Evolutionary conservation across 2,113 vertebrate species (phyloP).

Genomic region (Amazona guildingii): DNA sequence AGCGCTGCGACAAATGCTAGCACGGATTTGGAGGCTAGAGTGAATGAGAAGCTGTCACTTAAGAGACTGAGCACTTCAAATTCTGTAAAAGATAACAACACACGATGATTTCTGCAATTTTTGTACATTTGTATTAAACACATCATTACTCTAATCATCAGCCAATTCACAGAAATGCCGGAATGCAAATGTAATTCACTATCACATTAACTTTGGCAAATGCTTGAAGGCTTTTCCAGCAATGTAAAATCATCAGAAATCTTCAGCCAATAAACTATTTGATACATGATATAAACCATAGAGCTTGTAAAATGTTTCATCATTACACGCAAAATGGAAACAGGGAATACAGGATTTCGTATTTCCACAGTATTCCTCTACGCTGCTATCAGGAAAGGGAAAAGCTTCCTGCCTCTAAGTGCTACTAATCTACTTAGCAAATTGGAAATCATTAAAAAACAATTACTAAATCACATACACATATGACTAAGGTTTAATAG

Average conservation of each 20-base stretch:
- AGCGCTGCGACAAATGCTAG: conserved; percentile 10
- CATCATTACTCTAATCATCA: background rate
- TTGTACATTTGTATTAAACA: background rate
- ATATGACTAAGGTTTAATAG: background rate
- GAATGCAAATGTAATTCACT: conserved; percentile 17
- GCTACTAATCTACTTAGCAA: background rate
- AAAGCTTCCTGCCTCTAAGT: background rate
- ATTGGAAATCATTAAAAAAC: background rate
- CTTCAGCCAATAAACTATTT: background rate
- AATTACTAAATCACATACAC: background rate
- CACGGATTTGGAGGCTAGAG: conserved; percentile 22
- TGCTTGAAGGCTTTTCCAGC: background rate
- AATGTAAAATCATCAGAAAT: background rate
- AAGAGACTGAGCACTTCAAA: conserved; percentile 24
- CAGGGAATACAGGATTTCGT: background rate
- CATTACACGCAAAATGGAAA: conserved; percentile 2
- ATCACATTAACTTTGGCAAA: background rate
- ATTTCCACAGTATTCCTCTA: background rate
- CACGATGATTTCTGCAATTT: background rate
- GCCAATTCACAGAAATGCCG: conserved; percentile 16
- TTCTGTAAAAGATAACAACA: conserved; percentile 6
- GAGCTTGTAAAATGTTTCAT: background rate
- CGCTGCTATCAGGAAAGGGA: background rate
- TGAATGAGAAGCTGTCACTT: conserved; percentile 33
- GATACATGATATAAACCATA: background rate